phyloP scores from a whole-genome alignment of 2,797 vertebrate genomes.

The Eremophila alpestris region DNA sequence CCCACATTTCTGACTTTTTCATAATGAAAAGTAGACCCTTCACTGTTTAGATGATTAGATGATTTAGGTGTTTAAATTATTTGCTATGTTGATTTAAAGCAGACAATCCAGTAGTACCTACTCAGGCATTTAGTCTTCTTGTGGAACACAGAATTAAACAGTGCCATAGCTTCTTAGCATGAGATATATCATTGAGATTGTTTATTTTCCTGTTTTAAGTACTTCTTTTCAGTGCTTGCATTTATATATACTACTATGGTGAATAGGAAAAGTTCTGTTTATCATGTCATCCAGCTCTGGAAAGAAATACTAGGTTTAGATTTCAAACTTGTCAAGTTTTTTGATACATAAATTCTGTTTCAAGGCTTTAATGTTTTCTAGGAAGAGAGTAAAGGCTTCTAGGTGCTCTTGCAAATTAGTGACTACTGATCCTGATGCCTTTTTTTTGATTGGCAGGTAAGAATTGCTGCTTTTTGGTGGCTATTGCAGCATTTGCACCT shows the following conservation, averaged over 20 bases:
- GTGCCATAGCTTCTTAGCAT: background rate
- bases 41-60: constrained; percentile 26
- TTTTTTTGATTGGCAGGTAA: background rate
- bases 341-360: background rate
- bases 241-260: background rate
- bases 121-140: background rate
- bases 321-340: background rate
- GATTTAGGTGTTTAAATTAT: constrained; percentile 5
- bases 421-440: background rate
- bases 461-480: background rate
- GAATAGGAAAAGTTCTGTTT: background rate
- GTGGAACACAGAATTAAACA: background rate
- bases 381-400: background rate
- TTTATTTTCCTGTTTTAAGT: background rate
- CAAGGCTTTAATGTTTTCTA: background rate
- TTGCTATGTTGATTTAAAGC: constrained; percentile 37
- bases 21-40: constrained; percentile 24
- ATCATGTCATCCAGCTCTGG: background rate
- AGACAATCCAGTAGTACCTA: background rate
- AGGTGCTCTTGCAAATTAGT: background rate
- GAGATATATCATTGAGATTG: background rate
- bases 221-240: background rate
- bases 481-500: background rate
- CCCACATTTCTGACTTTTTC: background rate
- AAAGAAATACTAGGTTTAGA: background rate